These are phyloP conservation scores for Pseudois nayaur DNA, from an alignment of 2,113 vertebrate genomes.

Conservation along the genomic window DNA sequence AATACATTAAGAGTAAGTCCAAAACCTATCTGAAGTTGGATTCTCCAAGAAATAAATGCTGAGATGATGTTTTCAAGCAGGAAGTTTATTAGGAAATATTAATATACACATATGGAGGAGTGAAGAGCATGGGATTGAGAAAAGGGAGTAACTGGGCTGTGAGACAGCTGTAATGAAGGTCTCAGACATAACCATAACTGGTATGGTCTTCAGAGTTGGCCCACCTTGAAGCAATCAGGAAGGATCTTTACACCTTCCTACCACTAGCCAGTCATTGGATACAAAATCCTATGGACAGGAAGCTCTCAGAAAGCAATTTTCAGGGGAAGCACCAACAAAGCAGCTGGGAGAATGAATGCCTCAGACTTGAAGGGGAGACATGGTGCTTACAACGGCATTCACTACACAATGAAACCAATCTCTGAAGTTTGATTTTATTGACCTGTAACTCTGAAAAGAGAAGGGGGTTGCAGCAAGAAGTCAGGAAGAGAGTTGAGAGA, in stretches of 20 bases:
- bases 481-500: neutral
- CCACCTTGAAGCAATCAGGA: neutral
- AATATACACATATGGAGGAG: too few species aligned
- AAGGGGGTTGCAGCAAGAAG: neutral
- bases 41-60: neutral
- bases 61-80: neutral
- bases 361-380: neutral
- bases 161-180: neutral
- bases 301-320: neutral
- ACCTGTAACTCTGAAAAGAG: neutral
- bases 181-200: rapidly evolving
- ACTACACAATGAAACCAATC: neutral
- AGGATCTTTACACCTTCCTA: rapidly evolving
- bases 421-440: neutral
- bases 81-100: neutral
- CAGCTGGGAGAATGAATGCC: neutral
- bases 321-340: neutral
- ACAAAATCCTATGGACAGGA: neutral
- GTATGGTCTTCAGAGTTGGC: neutral
- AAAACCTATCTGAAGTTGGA: neutral
- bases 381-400: neutral
- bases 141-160: neutral
- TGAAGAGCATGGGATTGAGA: neutral
- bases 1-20: neutral
- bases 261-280: neutral